phyloP scores from a whole-genome alignment of 2,888 invertebrate genomes.

The Poecilobothrus nobilitatus region DNA sequence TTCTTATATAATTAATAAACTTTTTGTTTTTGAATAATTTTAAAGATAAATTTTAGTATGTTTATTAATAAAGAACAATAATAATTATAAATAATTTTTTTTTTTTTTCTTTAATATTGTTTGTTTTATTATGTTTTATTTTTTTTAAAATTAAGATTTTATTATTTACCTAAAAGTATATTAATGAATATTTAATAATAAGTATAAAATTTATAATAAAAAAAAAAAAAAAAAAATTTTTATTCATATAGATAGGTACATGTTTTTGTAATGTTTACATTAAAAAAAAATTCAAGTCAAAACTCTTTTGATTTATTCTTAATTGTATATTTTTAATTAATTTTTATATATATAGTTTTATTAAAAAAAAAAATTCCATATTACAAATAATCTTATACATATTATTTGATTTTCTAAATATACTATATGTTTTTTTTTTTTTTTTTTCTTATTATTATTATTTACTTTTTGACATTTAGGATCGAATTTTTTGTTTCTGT shows the following conservation, averaged over 20 bases:
- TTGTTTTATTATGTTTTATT: conserved; percentile 22
- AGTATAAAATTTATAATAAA: conserved; percentile 16
- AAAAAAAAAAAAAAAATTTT: too few relatives aligned
- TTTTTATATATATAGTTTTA: background rate
- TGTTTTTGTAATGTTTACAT: conserved; percentile 19
- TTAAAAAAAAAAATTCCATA: too few relatives aligned
- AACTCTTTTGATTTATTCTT: background rate
- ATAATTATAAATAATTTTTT: background rate
- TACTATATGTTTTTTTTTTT: conserved; percentile 12
- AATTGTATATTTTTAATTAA: background rate
- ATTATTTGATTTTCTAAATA: background rate
- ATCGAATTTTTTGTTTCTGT: conserved; percentile 21
- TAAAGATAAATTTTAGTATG: too few relatives aligned
- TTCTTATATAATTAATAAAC: conserved; percentile 17
- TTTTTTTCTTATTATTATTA: too few relatives aligned
- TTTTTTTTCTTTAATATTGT: too few relatives aligned
- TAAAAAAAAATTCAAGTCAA: too few relatives aligned
- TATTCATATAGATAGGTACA: too few relatives aligned
- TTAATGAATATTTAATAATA: conserved; percentile 15
- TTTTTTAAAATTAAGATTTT: conserved; percentile 14
- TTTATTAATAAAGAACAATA: background rate
- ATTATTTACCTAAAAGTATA: conserved; percentile 5
- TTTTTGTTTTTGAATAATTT: background rate
- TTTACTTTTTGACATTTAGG: conserved; percentile 16
- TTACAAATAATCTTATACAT: background rate